Base-by-base conservation (phyloP, 35 echinoderm and acorn worm genomes). In the Antedon bifida region DNA sequence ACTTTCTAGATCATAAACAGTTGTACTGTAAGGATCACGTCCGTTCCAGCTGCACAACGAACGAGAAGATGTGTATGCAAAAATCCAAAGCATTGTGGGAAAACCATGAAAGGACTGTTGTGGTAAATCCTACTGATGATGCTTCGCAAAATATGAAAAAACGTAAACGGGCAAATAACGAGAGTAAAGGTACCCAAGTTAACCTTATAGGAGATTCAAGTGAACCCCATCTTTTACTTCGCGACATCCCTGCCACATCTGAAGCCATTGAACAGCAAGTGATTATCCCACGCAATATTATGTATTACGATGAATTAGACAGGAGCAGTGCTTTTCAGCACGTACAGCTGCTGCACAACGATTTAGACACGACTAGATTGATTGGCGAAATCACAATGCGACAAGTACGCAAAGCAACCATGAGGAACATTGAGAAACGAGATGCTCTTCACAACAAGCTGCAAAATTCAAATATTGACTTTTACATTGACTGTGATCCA, bases 1-100 rank as follows among this genome's bases (percentile, higher is more conserved):
- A 99, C 76, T 93, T 99, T 64, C 76, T 99, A 28, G 95, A 99
- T 36, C 95, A 99, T 77, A 99, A 99, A 80, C 92, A 86, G 64
- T 82, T 80, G 34, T 99, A 92, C 80, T 99, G 95, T 73, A 89
- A 78, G 19, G 51, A 64, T 26, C 5, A 23, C 26, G 51, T 64
- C 3, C 51, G 51, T 64, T 12, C 51, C 1, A 64, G 51, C 19
- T 64, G 51, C 51, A 64, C 51, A 2, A 16, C 26, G 26, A 64
- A 64, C 3, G 51, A 64, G 26, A 8, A 64, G 19, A 23, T 64
- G 19, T 64, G 51, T 64, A 64, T 64, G 51, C 9, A 8, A 19
- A 8, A 64, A 21, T 64, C 51, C 9, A 8, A 64, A 26, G 51
- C 19, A 7, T 64, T 64, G 51, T 64, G 51, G 51, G 51, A 64